Evolutionary conservation across 2,797 vertebrate species (phyloP), one percentile per base, ranked within the genome.

Genomic region (Neopelma chrysocephalum): DNA sequence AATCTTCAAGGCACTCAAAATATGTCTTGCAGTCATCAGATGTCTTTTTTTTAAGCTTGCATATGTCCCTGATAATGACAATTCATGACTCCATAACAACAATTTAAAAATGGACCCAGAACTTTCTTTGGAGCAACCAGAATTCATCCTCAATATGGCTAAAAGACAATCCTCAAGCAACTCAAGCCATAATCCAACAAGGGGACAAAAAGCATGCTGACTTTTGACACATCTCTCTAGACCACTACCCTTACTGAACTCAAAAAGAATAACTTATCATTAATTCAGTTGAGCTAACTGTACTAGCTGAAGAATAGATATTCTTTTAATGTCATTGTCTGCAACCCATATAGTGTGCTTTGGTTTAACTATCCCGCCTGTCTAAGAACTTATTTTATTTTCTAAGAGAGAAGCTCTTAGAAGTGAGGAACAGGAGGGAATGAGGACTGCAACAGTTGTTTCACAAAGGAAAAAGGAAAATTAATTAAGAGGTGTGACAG

Each of bases 221-320:
- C 51, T 42, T 90, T 79, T 40, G 29, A n/a, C 42, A 29, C 3
- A 48, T 2, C 23, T 82, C 32, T 90, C 43, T 77, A 82, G 23
- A 76, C 6, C 32, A 64, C 29, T 58, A 73, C 0, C 0, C 26
- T 70, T 66, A 11, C 21, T 92, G 60, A 92, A 66, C n/a, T 80
- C 10, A 87, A 64, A 78, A 82, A 72, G 8, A 66, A 43, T 25
- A 87, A n/a, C 25, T 80, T 62, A 23, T 47, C 27, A 84, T 79
- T 87, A 73, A 84, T 80, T 91, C 76, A 75, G 26, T 80, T 89
- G 54, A 81, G 38, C 15, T 78, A 69, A 32, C 54, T 78, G 50
- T 47, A 66, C 25, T 73, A 89, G 27, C n/a, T 91, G 58, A 96
- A 94, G n/a, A 48, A 93, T 42, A 81, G 25, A 93, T 86, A 75